Conservation (phyloP, 2,888 invertebrate species). For the Aphrophora alni region DNA sequence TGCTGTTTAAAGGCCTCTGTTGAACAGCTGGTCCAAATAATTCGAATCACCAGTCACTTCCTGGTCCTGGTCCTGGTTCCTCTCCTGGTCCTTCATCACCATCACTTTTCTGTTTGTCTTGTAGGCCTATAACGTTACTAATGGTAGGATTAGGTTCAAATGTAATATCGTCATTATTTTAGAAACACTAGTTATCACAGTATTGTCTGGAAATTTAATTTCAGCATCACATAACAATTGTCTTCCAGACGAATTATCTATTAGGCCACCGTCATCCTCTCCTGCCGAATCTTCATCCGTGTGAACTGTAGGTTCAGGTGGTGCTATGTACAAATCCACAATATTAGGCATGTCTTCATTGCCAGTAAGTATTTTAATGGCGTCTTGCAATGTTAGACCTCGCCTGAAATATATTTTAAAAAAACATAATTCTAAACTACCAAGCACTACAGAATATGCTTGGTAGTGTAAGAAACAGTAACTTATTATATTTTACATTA, state of each 20-base stretch:
- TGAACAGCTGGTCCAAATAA: too few relatives aligned
- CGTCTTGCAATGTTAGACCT: background rate
- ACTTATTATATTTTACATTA: background rate
- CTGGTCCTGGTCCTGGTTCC: too few relatives aligned
- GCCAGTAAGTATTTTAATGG: background rate
- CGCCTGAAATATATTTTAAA: background rate
- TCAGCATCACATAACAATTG: background rate
- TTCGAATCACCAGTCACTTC: too few relatives aligned
- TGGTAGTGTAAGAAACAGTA: background rate
- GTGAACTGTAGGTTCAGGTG: background rate
- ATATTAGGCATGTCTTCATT: background rate
- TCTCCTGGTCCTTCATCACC: too few relatives aligned
- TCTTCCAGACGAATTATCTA: background rate
- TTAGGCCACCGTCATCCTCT: background rate
- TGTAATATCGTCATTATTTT: too few relatives aligned
- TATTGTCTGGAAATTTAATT: background rate
- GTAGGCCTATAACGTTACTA: too few relatives aligned
- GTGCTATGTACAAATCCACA: background rate
- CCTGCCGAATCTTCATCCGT: background rate
- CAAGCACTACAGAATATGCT: too few relatives aligned
- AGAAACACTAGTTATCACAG: too few relatives aligned
- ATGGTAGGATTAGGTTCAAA: too few relatives aligned
- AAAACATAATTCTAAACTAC: too few relatives aligned
- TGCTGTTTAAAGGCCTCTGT: too few relatives aligned
- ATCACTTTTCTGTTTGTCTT: too few relatives aligned